Evolutionary conservation across 1,140 invertebrate species (phyloP).

Genomic region (Geopemphigus sp.): DNA sequence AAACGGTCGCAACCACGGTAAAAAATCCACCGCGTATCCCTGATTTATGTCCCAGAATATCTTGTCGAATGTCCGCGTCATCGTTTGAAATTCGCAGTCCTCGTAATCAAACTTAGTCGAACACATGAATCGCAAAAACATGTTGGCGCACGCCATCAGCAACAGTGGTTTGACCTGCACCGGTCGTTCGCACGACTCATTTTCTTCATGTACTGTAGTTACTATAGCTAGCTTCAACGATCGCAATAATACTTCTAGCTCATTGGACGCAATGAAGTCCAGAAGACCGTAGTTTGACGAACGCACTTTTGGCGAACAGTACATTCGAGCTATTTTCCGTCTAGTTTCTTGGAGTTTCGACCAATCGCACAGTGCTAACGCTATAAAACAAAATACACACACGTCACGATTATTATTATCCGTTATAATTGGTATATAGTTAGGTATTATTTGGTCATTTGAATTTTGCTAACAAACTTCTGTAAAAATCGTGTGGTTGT

Average conservation of each 20-base stretch:
- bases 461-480: too few relatives aligned
- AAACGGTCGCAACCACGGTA: conserved; percentile 75
- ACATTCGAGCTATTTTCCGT: conserved; percentile 70
- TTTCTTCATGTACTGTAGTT: too few relatives aligned
- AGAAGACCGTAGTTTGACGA: conserved; percentile 68
- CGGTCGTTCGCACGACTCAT: conserved; percentile 36
- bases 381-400: conserved; percentile 57
- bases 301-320: conserved; percentile 72
- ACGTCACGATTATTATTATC: too few relatives aligned
- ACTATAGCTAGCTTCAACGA: not conserved
- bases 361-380: conserved; percentile 82
- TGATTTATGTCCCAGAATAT: conserved; percentile 89
- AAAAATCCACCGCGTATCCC: conserved; percentile 80
- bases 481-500: too few relatives aligned
- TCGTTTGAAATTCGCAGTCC: conserved; percentile 64
- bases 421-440: too few relatives aligned
- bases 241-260: conserved; percentile 52
- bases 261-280: conserved; percentile 55
- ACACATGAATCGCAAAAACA: conserved; percentile 83
- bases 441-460: too few relatives aligned
- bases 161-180: conserved; percentile 65
- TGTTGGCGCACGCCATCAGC: conserved; percentile 71
- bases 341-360: conserved; percentile 74
- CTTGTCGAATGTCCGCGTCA: conserved; percentile 73
- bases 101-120: conserved; percentile 68